Evolutionary conservation across 2,113 vertebrate species (phyloP).

Genomic region (Nettapus auritus): DNA sequence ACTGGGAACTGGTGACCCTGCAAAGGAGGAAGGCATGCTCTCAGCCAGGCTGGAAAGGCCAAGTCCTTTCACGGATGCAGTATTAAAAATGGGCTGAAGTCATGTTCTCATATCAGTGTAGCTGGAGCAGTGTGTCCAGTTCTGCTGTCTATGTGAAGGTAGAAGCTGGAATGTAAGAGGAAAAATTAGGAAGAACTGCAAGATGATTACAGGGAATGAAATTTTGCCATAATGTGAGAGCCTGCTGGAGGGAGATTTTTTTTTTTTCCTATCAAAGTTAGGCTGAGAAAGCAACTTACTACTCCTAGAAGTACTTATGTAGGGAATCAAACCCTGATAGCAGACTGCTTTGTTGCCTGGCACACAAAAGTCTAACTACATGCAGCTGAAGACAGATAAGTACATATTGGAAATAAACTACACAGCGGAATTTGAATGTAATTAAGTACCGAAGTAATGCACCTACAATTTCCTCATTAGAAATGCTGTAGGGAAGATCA

Average conservation of each 20-base stretch:
- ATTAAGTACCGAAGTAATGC: conserved; percentile 3
- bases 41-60: background rate
- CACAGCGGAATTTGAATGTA: background rate
- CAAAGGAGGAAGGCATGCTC: background rate
- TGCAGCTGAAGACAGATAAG: conserved; percentile 4
- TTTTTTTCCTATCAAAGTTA: background rate
- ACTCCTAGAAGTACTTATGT: fast-evolving
- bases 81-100: background rate
- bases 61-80: background rate
- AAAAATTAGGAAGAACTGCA: background rate
- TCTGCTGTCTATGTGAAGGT: background rate
- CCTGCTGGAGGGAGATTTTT: background rate
- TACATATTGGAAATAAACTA: conserved; percentile 7
- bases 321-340: background rate
- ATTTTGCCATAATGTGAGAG: background rate
- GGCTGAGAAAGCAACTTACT: background rate
- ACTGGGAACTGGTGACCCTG: background rate
- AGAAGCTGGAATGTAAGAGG: background rate
- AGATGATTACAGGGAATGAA: background rate
- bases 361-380: background rate
- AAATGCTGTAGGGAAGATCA: background rate
- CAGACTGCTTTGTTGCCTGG: background rate
- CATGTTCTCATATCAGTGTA: background rate
- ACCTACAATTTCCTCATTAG: background rate
- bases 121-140: background rate